Evolutionary conservation across 2,888 invertebrate species (phyloP), one percentile per base, ranked within the genome.

Genomic region (Masnerella sp.): DNA sequence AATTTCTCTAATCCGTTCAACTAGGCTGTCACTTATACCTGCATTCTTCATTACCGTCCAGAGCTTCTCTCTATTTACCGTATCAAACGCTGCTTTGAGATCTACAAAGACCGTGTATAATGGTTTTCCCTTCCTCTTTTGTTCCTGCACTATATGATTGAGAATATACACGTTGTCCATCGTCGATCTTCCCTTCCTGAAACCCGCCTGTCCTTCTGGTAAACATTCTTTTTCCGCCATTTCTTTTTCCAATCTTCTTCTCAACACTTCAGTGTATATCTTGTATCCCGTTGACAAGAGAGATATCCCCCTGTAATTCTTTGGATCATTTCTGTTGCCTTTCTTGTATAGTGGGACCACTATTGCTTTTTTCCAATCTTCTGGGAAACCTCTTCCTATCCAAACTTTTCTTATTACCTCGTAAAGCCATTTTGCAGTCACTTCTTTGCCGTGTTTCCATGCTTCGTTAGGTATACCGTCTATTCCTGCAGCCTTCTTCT

Each of bases 141-240:
- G 18, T 5, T 5, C 20, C 22, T 64, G 42, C 0, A 17, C 5
- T 1, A 64, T 3, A 28, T 64, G 64, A 14, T 64, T 32, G 32
- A 64, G 11, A n/a, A 64, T 30, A 25, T 32, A 52, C 2, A 43
- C 36, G 14, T 64, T 64, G 30, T 52, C 40, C 7, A 30, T 45
- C 2, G 42, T 20, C 8, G 34, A 11, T 36, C 52, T 30, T n/a
- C 22, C 42, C 11, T 51, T 51, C 17, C 42, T 36, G 22, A 64
- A 58, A 25, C 25, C 54, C 30, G 34, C 45, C 15, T 56, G 54
- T 11, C n/a, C n/a, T 28, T 32, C 5, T 5, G 32, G n/a, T 9
- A 9, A n/a, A 32, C n/a, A 9, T n/a, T 32, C n/a, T 9, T 9
- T 5, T 32, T 32, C 32, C 32, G 5, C n/a, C n/a, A 32, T n/a